phyloP scores from a whole-genome alignment of 2,888 invertebrate genomes.

The Camponotus fellah region DNA sequence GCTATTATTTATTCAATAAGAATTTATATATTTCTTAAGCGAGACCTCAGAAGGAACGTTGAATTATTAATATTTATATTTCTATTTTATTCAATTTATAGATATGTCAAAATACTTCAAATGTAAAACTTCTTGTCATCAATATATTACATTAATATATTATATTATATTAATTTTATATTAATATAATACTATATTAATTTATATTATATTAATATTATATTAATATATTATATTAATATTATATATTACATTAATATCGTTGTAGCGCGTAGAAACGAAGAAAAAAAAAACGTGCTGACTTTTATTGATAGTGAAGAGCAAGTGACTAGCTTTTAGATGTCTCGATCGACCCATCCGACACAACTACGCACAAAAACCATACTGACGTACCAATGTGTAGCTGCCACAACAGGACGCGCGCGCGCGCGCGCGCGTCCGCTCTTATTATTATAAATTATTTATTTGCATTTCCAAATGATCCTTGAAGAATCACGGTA shows the following conservation, averaged over 20 bases:
- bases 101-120: not conserved
- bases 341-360: conserved; percentile 72
- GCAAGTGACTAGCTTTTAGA: conserved; percentile 57
- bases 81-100: conserved; percentile 2
- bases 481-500: conserved; percentile 86
- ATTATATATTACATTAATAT: not conserved
- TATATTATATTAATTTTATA: too few species aligned
- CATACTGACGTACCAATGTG: conserved; percentile 70
- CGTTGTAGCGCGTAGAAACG: not conserved
- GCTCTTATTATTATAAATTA: conserved; percentile 86
- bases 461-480: conserved; percentile 86
- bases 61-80: not conserved
- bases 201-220: not conserved
- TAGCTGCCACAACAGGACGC: conserved; percentile 73
- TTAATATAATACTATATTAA: not conserved
- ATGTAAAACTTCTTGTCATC: not conserved
- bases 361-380: conserved; percentile 60
- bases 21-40: conserved; percentile 18
- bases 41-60: not conserved
- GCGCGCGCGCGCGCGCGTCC: conserved; percentile 57
- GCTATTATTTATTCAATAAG: not conserved
- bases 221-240: not conserved
- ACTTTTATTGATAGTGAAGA: conserved; percentile 61
- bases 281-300: conserved; percentile 18
- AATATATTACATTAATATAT: not conserved